Percentiles rank a stretch among this genome's conserved stretches.
Evolutionary conservation across 2,888 invertebrate species (phyloP).

Genomic region (Tenthredo notha): DNA sequence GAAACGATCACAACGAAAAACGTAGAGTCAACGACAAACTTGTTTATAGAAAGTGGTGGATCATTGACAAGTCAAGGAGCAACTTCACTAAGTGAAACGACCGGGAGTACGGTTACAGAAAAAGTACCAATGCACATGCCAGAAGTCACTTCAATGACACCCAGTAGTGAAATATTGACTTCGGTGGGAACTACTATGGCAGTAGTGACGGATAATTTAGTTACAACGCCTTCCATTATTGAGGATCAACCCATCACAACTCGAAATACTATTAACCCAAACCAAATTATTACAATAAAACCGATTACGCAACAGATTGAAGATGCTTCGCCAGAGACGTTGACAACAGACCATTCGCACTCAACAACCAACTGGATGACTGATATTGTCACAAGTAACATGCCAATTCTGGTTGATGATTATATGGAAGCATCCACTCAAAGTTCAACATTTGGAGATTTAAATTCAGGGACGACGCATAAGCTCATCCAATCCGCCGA

Average conservation of each 20-base stretch:
- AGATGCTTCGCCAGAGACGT: background rate
- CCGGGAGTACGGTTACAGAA: slow-evolving; percentile 1
- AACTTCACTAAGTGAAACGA: background rate
- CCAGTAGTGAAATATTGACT: slow-evolving; percentile 17
- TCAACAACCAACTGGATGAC: slow-evolving; percentile 3
- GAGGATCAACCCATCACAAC: slow-evolving; percentile 23
- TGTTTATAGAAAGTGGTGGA: background rate
- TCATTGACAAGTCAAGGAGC: slow-evolving; percentile 22
- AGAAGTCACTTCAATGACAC: slow-evolving; percentile 27
- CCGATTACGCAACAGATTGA: slow-evolving; percentile 9
- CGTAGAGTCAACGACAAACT: slow-evolving; percentile 17
- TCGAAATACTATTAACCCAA: slow-evolving; percentile 20
- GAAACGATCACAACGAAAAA: background rate
- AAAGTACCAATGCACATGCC: slow-evolving; percentile 30
- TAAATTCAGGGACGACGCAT: background rate
- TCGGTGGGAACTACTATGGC: slow-evolving; percentile 43
- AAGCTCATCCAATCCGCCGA: background rate
- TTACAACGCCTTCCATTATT: background rate
- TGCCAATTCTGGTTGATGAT: background rate
- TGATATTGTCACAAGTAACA: background rate
- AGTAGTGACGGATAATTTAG: background rate
- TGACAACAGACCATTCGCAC: background rate
- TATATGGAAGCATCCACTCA: slow-evolving; percentile 1
- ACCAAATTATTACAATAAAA: background rate
- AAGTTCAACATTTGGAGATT: slow-evolving; percentile 8